Evolutionary conservation across 2,113 vertebrate species (phyloP).

Genomic region (Corythaeola cristata): DNA sequence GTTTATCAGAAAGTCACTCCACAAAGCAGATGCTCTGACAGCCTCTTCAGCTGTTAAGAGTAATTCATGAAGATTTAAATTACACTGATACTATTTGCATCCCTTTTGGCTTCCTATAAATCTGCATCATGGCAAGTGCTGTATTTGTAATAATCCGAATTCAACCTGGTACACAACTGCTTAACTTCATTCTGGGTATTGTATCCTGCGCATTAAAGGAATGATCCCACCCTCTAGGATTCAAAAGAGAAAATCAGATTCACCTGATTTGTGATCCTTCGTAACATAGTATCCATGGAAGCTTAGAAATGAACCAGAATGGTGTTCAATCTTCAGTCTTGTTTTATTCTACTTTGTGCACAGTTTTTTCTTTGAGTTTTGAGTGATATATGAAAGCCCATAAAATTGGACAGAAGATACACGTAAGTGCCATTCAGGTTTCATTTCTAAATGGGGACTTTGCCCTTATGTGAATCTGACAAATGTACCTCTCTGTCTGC

Average conservation of each 20-base stretch:
- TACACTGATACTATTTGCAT: neutral
- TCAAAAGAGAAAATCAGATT: neutral
- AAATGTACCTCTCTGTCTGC: constrained; percentile 55
- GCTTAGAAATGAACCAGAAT: neutral
- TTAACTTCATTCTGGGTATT: neutral
- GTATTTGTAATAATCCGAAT: neutral
- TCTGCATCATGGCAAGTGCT: neutral
- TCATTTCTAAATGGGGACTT: constrained; percentile 63
- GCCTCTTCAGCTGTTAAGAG: neutral
- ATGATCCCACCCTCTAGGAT: neutral
- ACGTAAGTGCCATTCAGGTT: constrained; percentile 57
- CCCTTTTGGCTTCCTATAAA: neutral
- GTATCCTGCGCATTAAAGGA: neutral
- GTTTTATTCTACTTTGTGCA: neutral
- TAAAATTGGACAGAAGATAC: constrained; percentile 43
- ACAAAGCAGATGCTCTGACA: neutral
- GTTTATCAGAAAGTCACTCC: neutral
- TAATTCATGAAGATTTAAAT: neutral
- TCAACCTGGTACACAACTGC: neutral
- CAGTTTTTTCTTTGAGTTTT: constrained; percentile 20
- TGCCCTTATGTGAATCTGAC: constrained; percentile 61
- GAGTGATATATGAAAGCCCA: constrained; percentile 58
- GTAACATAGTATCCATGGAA: neutral
- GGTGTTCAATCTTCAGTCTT: neutral
- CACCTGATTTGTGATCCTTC: neutral